Conservation (phyloP, 2,888 invertebrate genomes). For the Pyrocoelia pectoralis region DNA sequence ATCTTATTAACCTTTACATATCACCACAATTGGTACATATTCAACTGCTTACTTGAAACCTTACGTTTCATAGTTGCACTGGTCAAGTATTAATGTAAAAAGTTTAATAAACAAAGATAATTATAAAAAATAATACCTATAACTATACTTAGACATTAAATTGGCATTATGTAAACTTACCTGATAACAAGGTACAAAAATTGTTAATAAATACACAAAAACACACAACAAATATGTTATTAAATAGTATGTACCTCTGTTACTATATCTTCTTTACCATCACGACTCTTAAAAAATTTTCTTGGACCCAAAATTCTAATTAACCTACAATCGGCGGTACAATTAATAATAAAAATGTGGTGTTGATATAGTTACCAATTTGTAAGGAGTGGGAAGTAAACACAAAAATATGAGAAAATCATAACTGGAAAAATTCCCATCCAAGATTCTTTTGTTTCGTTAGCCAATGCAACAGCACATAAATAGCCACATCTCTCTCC, state of each 20-base stretch:
- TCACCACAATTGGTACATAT: no score
- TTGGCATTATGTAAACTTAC: no score
- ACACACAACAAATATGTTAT: not conserved
- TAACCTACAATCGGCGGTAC: constrained; percentile 56
- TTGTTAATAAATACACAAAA: not conserved
- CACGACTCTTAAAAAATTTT: constrained; percentile 58
- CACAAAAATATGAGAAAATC: constrained; percentile 60
- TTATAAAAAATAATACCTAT: no score
- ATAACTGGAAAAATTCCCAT: constrained; percentile 72
- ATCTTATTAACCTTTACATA: no score
- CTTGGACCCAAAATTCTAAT: constrained; percentile 57
- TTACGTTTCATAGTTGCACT: no score
- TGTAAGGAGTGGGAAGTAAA: constrained; percentile 24
- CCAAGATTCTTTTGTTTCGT: constrained; percentile 73
- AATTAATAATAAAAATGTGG: constrained; percentile 9
- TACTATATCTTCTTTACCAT: constrained; percentile 51
- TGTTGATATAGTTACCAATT: no score
- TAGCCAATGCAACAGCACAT: constrained; percentile 67
- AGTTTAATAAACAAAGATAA: no score
- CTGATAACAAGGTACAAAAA: not conserved
- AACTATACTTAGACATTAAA: no score
- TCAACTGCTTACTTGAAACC: no score
- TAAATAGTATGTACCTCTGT: constrained; percentile 50
- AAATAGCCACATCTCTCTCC: constrained; percentile 67
- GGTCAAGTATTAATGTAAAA: no score